These are phyloP conservation scores for Epinotia bilunana DNA, from an alignment of 2,888 invertebrate genomes.

Conservation along the genomic window DNA sequence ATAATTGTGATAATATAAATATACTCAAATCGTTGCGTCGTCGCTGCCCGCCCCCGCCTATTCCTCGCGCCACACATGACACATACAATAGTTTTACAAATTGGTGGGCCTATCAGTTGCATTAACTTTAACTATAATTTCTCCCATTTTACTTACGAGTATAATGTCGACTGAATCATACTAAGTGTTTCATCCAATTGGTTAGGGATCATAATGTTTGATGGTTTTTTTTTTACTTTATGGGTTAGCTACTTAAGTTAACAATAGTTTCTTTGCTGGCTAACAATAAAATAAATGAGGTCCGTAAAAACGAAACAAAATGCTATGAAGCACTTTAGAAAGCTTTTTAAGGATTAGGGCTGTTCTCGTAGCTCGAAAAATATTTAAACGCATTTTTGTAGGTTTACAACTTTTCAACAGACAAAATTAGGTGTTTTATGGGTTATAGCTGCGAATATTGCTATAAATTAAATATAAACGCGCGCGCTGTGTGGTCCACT, in stretches of 20 bases:
- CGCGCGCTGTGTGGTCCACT: slow-evolving; percentile 31
- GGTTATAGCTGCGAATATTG: slow-evolving; percentile 28
- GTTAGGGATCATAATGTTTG: slow-evolving; percentile 19
- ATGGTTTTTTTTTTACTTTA: slow-evolving; percentile 12
- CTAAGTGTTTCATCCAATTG: slow-evolving; percentile 43
- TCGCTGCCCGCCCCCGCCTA: background rate
- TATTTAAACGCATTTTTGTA: background rate
- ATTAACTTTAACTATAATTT: slow-evolving; percentile 31
- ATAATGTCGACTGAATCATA: slow-evolving; percentile 32
- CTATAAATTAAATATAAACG: slow-evolving; percentile 24
- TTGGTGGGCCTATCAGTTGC: slow-evolving; percentile 38
- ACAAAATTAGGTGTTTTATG: slow-evolving; percentile 1
- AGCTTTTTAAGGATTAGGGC: background rate
- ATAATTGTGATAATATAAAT: too few relatives aligned
- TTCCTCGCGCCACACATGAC: slow-evolving; percentile 21
- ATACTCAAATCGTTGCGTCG: background rate
- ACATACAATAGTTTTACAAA: slow-evolving; percentile 33
- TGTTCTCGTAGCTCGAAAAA: background rate
- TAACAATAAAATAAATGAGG: slow-evolving; percentile 11
- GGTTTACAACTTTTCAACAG: background rate
- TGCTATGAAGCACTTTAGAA: too few relatives aligned
- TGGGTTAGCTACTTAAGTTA: background rate
- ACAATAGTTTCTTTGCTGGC: slow-evolving; percentile 11
- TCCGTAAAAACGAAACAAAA: background rate
- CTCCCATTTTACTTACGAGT: slow-evolving; percentile 26